Conservation (phyloP, 2,113 vertebrate genomes). For the Stomatorhinus ivindoensis region DNA sequence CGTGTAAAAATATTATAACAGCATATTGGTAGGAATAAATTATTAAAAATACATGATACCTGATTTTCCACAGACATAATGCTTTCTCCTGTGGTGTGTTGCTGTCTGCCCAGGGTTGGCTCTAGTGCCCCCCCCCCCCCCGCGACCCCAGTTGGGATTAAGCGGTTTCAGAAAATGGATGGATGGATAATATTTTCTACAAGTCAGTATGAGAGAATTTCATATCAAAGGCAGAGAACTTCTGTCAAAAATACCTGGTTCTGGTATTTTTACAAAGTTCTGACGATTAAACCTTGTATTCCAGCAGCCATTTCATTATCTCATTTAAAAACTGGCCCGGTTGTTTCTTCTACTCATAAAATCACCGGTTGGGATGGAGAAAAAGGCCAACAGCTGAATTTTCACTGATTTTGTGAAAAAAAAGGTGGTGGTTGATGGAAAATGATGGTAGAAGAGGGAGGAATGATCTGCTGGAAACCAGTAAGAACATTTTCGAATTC, state of each 20-base stretch:
- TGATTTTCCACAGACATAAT: background rate
- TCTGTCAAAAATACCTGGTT: background rate
- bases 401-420: background rate
- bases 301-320: background rate
- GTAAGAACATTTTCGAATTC: background rate
- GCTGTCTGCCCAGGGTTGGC: too few relatives aligned
- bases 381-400: background rate
- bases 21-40: background rate
- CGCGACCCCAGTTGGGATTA: too few relatives aligned
- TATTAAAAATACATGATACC: background rate
- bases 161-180: too few relatives aligned
- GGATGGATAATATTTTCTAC: background rate
- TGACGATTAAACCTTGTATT: background rate
- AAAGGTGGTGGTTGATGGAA: background rate
- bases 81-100: background rate
- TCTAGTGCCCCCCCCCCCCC: too few relatives aligned
- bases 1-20: background rate
- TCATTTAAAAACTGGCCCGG: background rate
- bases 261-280: background rate
- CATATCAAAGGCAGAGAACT: background rate
- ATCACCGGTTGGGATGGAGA: background rate
- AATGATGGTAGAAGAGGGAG: background rate
- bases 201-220: background rate
- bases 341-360: background rate
- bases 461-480: background rate